These are phyloP conservation scores for Formica selysi DNA, from an alignment of 1,140 invertebrate species.

Conservation along the genomic window DNA sequence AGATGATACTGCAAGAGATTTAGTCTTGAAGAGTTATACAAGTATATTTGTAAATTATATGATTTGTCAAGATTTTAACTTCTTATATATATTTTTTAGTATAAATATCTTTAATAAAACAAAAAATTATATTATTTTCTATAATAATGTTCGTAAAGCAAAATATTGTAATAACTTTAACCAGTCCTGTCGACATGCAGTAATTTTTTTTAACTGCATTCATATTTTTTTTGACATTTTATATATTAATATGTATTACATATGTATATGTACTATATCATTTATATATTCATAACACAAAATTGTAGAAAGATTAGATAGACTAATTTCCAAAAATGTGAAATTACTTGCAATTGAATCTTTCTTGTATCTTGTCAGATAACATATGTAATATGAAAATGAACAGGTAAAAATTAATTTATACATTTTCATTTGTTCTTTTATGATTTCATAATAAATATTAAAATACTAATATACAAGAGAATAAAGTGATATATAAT, in stretches of 20 bases:
- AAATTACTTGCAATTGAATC: background rate
- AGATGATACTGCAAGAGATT: slow-evolving; percentile 13
- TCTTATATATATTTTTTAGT: slow-evolving; percentile 1
- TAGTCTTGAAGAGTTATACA: slow-evolving; percentile 3
- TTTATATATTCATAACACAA: slow-evolving; percentile 19
- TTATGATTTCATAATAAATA: slow-evolving; percentile 2
- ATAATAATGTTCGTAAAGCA: background rate
- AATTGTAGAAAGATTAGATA: slow-evolving; percentile 6
- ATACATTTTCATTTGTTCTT: background rate
- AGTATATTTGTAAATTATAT: slow-evolving; percentile 1
- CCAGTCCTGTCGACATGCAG: background rate
- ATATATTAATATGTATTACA: background rate
- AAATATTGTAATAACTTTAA: slow-evolving; percentile 36
- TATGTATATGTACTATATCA: background rate
- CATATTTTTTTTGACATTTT: background rate
- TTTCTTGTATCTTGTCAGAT: background rate
- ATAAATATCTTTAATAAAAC: slow-evolving; percentile 1
- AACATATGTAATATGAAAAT: background rate
- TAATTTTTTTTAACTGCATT: background rate
- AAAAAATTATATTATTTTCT: background rate
- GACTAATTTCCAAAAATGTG: background rate
- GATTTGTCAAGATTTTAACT: background rate
- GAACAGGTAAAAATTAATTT: slow-evolving; percentile 10
- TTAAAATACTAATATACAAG: slow-evolving; percentile 7
- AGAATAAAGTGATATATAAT: background rate